These are phyloP conservation scores for Hemicordylus capensis DNA, from an alignment of 2,113 vertebrate species.

Conservation along the genomic window DNA sequence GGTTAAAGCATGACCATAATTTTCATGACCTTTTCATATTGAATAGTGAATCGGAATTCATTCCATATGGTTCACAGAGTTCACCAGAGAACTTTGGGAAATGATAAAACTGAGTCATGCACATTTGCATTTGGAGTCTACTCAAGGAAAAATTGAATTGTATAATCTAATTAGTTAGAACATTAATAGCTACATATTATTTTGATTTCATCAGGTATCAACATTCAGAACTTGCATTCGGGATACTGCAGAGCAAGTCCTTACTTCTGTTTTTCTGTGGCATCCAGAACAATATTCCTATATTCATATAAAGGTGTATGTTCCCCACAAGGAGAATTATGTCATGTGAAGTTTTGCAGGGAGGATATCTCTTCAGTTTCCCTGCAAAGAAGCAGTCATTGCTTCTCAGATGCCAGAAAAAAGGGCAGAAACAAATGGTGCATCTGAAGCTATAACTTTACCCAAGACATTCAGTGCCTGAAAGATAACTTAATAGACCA, in stretches of 20 bases:
- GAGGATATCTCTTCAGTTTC: too few species aligned
- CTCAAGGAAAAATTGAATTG: not conserved
- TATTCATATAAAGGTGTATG: too few species aligned
- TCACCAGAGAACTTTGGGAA: not conserved
- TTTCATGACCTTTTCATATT: slow-evolving; percentile 33
- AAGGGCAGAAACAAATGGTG: too few species aligned
- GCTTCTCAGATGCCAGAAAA: too few species aligned
- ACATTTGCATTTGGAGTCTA: not conserved
- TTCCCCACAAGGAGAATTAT: too few species aligned
- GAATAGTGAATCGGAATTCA: slow-evolving; percentile 19
- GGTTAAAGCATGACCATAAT: slow-evolving; percentile 22
- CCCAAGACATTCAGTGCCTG: too few species aligned
- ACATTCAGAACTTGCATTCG: not conserved
- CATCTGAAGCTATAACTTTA: too few species aligned
- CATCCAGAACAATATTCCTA: not conserved
- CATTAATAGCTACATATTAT: slow-evolving; percentile 17
- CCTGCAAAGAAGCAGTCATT: too few species aligned
- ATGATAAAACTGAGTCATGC: rapidly evolving
- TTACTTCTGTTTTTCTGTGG: not conserved
- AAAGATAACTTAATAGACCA: too few species aligned
- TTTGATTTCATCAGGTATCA: not conserved
- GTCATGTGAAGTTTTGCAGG: too few species aligned
- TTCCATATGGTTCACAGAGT: slow-evolving; percentile 15
- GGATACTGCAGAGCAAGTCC: not conserved
- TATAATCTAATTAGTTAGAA: slow-evolving; percentile 6